Base-by-base conservation (phyloP, 2,888 invertebrate species). In the Molorchus minor region DNA sequence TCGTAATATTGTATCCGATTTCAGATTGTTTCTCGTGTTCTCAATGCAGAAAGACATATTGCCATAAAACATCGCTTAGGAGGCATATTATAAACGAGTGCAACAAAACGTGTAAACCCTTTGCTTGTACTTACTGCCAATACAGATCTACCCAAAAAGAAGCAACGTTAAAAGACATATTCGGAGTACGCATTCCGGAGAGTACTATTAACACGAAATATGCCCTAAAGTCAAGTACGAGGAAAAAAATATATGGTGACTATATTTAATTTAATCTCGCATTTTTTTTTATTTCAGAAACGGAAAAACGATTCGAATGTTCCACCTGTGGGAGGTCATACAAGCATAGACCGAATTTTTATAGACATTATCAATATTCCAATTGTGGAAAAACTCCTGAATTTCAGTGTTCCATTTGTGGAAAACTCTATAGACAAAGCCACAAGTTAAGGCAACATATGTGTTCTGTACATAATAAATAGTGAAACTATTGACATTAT, bases 31-130 rank as follows among this genome's bases (percentile, higher is more conserved):
- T 54, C 19, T 29, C 16, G 3, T 62, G 70, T 53, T 29, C 17
- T 13, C 58, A 61, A 15, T 70, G 70, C 51, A 53, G 62, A 5
- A 64, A 56, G 35, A 46, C 46, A 1, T 73, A 71, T 46, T 62
- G 63, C n/a, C 63, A 68, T 30, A 62, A 64, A 17, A 59, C 61
- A 36, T 69, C 71, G 56, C 60, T 74, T n/a, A 58, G 62, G 3
- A 84, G 90, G 72, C 91, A 91, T 74, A 80, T 86, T 44, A 87
- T 85, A 40, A 87, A 87, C 69, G 87, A 87, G 73, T 88, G 88
- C 70, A 87, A 87, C 7, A 63, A 66, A 33, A 46, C 43, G 5
- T 47, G 44, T 20, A 61, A 54, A 7, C 35, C 43, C 3, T 66
- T 64, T 38, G 10, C 30, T 2, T 64, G 64, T n/a, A 43, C 49